Conservation (phyloP, 1,140 invertebrate genomes). For the Meloidogyne floridensis region DNA sequence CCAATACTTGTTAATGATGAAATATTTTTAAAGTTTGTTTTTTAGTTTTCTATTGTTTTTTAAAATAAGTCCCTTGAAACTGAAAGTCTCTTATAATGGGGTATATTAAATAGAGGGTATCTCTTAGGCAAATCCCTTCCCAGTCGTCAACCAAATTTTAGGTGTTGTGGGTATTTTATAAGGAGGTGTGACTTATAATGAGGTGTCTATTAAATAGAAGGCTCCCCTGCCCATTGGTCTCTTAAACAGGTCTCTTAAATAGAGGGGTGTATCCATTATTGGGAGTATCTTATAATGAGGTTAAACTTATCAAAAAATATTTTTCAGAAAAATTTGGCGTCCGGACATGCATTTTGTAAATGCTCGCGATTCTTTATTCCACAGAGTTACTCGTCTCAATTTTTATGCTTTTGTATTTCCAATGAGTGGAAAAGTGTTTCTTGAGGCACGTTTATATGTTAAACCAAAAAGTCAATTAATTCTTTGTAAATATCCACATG, state of each 20-base stretch:
- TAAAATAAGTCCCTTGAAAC: too few relatives aligned
- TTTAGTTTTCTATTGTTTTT: neutral
- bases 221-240: too few relatives aligned
- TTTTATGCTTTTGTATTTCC: slow-evolving; percentile 65
- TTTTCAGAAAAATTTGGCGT: slow-evolving; percentile 56
- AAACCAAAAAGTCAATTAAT: slow-evolving; percentile 58
- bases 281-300: too few relatives aligned
- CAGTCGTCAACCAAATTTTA: too few relatives aligned
- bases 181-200: too few relatives aligned
- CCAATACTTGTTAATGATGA: slow-evolving; percentile 64
- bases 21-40: slow-evolving; percentile 53
- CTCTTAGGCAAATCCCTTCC: too few relatives aligned
- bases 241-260: too few relatives aligned
- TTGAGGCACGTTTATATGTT: slow-evolving; percentile 60
- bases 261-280: too few relatives aligned
- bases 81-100: too few relatives aligned
- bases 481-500: slow-evolving; percentile 64
- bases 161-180: too few relatives aligned
- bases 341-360: slow-evolving; percentile 65
- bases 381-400: slow-evolving; percentile 61
- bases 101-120: too few relatives aligned
- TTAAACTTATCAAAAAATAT: neutral
- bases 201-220: too few relatives aligned
- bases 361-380: slow-evolving; percentile 58
- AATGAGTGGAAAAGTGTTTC: slow-evolving; percentile 59